Percentiles rank a stretch among this genome's conserved stretches.
These are phyloP conservation scores for Lithophane socia DNA, from an alignment of 2,888 invertebrate species.

Conservation along the genomic window DNA sequence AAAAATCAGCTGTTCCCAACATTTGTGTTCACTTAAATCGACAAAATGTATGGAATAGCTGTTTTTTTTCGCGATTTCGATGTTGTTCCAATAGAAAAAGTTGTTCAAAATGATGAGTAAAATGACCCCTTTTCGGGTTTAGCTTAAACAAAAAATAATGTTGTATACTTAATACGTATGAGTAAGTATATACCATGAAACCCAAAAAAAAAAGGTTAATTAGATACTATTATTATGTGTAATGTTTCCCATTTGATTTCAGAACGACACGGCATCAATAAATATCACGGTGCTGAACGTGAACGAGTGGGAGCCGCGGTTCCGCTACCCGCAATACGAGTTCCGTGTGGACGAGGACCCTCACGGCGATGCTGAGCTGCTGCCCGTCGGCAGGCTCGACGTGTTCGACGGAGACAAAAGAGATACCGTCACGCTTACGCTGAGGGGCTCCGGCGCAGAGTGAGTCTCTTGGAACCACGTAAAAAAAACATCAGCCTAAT, in stretches of 20 bases:
- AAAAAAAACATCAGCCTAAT: neutral
- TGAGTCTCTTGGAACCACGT: constrained; percentile 68
- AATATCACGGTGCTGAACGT: constrained; percentile 95
- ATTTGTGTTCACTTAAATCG: too few species aligned
- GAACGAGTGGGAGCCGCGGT: constrained; percentile 98
- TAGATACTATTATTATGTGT: neutral
- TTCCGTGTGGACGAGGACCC: constrained; percentile 90
- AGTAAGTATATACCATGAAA: too few species aligned
- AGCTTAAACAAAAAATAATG: too few species aligned
- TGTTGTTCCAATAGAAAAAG: too few species aligned
- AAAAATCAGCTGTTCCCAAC: too few species aligned
- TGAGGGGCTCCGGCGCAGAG: constrained; percentile 93
- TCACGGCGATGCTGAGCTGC: constrained; percentile 75
- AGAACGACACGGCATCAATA: constrained; percentile 96
- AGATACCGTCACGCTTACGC: constrained; percentile 93
- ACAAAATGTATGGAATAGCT: too few species aligned
- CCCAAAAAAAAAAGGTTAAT: too few species aligned
- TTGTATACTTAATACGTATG: too few species aligned
- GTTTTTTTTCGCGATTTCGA: too few species aligned
- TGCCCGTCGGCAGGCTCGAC: constrained; percentile 92
- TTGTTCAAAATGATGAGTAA: too few species aligned
- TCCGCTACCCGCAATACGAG: constrained; percentile 96
- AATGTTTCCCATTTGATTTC: constrained; percentile 63
- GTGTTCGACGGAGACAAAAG: constrained; percentile 96
- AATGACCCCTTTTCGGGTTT: too few species aligned